Evolutionary conservation across 2,113 vertebrate species (phyloP).

Genomic region (Eolophus roseicapilla): DNA sequence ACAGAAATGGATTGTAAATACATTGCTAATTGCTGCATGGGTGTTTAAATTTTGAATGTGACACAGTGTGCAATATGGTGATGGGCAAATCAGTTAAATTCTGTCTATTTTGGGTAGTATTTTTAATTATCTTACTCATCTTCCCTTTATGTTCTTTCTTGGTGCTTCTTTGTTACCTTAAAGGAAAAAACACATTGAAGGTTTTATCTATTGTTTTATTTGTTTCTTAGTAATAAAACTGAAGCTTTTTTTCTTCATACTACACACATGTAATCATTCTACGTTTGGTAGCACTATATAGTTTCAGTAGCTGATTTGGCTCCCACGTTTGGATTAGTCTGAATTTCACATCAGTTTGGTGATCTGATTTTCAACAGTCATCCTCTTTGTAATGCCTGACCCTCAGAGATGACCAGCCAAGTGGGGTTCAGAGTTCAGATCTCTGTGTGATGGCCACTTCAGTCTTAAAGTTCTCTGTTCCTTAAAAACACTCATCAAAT

Average conservation of each 20-base stretch:
- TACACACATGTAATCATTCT: not conserved
- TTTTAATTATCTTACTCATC: not conserved
- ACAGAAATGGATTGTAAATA: not conserved
- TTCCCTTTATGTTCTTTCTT: not conserved
- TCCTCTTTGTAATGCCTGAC: not conserved
- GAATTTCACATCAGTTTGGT: not conserved
- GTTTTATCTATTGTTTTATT: not conserved
- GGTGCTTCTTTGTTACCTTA: not conserved
- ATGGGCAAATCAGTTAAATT: not conserved
- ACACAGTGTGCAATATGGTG: accelerated
- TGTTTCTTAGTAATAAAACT: not conserved
- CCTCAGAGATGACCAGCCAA: not conserved
- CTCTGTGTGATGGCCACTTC: not conserved
- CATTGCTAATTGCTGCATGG: not conserved
- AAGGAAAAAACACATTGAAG: not conserved
- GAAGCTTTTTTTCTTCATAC: not conserved
- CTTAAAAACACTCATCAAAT: not conserved
- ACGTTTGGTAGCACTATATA: not conserved
- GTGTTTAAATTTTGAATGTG: not conserved
- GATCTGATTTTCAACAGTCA: slow-evolving; percentile 25
- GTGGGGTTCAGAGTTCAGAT: not conserved
- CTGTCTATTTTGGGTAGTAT: not conserved
- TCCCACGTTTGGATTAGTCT: not conserved
- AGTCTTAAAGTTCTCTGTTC: not conserved
- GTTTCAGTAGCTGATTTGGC: slow-evolving; percentile 36